Evolutionary conservation across 2,888 invertebrate genomes (phyloP).

Genomic region (Conomelus anceps): DNA sequence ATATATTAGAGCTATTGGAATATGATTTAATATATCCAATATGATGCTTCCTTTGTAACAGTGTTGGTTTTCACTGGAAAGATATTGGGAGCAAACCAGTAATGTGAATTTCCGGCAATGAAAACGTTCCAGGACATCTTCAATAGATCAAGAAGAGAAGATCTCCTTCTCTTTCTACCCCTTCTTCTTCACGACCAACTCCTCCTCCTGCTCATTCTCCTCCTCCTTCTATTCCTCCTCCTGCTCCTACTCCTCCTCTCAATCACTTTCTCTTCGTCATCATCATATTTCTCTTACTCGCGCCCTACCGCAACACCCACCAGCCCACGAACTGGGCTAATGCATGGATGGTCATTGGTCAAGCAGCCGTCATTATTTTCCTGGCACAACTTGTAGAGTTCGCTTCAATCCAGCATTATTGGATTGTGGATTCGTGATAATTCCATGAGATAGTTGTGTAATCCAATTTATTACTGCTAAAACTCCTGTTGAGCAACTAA

Average conservation of each 20-base stretch:
- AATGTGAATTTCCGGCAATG: background rate
- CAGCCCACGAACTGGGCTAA: background rate
- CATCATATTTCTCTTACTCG: no score
- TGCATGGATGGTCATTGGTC: background rate
- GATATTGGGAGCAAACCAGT: no score
- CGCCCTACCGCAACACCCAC: background rate
- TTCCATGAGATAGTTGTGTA: background rate
- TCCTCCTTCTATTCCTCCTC: background rate
- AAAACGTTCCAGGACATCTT: background rate
- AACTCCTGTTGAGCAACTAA: background rate
- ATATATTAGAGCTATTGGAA: no score
- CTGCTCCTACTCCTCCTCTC: background rate
- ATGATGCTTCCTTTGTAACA: background rate
- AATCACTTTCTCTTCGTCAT: background rate
- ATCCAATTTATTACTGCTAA: background rate
- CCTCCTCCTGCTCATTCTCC: background rate
- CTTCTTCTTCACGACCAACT: background rate
- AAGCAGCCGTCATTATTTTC: background rate
- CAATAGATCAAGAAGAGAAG: background rate
- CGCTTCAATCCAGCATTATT: background rate
- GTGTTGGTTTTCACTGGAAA: background rate
- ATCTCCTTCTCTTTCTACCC: background rate
- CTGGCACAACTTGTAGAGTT: background rate
- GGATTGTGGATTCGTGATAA: background rate
- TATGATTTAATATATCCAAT: background rate